A percentile compares a stretch with the other conserved stretches of the same genome.
Evolutionary conservation across 2,797 vertebrate genomes (phyloP).

Genomic region (Spea hammondii): DNA sequence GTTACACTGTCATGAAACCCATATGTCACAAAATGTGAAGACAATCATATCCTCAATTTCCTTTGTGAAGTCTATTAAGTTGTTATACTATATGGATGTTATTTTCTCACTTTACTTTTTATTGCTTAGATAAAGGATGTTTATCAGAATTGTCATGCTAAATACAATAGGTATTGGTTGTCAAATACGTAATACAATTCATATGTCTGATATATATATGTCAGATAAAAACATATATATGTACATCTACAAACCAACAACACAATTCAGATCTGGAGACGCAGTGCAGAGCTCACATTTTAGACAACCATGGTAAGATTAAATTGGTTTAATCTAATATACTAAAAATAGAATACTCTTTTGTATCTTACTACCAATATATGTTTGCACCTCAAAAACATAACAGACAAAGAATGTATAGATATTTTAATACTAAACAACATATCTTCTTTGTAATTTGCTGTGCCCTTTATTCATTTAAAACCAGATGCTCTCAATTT

Average conservation of each 20-base stretch:
- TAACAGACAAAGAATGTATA: background rate
- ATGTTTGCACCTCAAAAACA: background rate
- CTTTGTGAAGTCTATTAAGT: constrained; percentile 17
- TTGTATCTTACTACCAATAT: no score
- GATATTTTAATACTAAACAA: background rate
- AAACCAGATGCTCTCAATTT: no score
- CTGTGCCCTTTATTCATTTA: no score
- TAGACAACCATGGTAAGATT: constrained; percentile 32
- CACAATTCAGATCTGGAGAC: background rate
- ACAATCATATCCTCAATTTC: background rate
- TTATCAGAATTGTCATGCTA: background rate
- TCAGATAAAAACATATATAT: background rate
- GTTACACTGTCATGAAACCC: constrained; percentile 37
- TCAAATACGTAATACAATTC: background rate
- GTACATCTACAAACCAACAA: background rate
- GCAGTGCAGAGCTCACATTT: background rate
- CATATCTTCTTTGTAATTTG: no score
- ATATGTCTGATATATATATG: background rate
- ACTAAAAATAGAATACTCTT: no score
- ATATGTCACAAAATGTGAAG: background rate
- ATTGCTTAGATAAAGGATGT: background rate
- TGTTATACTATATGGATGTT: background rate
- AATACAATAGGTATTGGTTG: constrained; percentile 31
- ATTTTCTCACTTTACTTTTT: constrained; percentile 22
- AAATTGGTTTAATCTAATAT: background rate